Evolutionary conservation across 2,113 vertebrate species (phyloP), one percentile per base, ranked within the genome.

Genomic region (Proterorhinus semilunaris): DNA sequence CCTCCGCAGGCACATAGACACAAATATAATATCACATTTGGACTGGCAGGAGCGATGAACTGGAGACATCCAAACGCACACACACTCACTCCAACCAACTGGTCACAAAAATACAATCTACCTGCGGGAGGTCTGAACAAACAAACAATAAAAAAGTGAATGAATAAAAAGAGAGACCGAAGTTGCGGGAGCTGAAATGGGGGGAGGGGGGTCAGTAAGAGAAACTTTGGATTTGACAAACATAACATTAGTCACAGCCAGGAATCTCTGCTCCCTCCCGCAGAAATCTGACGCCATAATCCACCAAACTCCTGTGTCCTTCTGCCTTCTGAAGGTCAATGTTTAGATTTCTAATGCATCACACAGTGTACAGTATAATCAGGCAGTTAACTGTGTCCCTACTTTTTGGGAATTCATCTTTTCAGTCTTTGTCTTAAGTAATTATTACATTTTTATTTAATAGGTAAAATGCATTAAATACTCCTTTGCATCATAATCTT

Each of bases 181-280:
- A 73, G 70, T 46, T 48, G 45, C 48, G 45, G 8, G 62, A 47
- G 62, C 6, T 16, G 43, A 16, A 8, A 45, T 63, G 15, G 43
- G 59, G 53, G 15, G 53, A 16, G 62, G 80, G 79, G 74, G 76
- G 72, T n/a, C 64, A 62, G 69, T 63, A 46, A 75, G 65, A 78
- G 83, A 88, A 86, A 87, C 78, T 88, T 88, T 83, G 82, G 68
- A 87, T 83, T 86, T 17, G 66, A 87, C 84, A 87, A 90, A 83
- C 77, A 88, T 80, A 80, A 77, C 68, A 86, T 91, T 88, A 85
- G 89, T 87, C 89, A 89, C 88, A 85, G 88, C 12, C 46, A 78
- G 83, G 76, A 79, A 80, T 80, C 75, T 72, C 71, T 53, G 66
- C 67, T 75, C 74, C 16, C 79, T 75, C 57, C 71, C 64, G 83